These are phyloP conservation scores for Chauna torquata DNA, from an alignment of 2,113 vertebrate genomes.

Conservation along the genomic window DNA sequence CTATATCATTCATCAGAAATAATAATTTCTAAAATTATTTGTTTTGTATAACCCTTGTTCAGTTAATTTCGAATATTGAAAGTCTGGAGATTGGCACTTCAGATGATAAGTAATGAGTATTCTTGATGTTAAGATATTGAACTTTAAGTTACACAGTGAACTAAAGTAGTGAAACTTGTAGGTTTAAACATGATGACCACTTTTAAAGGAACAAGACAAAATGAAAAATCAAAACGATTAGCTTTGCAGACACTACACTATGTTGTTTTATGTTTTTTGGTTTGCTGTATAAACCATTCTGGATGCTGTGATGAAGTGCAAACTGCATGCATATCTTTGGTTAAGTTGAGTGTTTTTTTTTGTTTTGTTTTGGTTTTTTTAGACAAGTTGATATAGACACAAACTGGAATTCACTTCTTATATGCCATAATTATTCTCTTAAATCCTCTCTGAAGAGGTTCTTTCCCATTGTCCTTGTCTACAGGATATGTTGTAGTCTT, in stretches of 20 bases:
- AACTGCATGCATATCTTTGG: background rate
- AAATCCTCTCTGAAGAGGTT: background rate
- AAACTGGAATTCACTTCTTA: background rate
- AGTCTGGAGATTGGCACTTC: background rate
- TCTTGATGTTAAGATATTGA: background rate
- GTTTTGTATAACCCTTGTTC: too few species aligned
- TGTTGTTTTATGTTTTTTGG: background rate
- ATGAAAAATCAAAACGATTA: background rate
- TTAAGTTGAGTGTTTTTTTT: background rate
- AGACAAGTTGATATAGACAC: background rate
- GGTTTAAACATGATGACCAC: background rate
- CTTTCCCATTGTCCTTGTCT: background rate
- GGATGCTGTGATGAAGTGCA: background rate
- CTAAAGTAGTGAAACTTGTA: background rate
- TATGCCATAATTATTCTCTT: background rate
- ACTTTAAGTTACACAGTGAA: fast-evolving
- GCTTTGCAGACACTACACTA: background rate
- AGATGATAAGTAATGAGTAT: background rate
- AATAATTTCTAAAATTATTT: too few species aligned
- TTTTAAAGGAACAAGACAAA: background rate
- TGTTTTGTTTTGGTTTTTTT: background rate
- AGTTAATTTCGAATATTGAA: background rate
- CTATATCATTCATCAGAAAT: background rate
- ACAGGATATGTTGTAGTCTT: background rate
- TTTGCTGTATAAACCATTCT: background rate